Conservation (phyloP, 2,113 vertebrate genomes). For the Heteronetta atricapilla region DNA sequence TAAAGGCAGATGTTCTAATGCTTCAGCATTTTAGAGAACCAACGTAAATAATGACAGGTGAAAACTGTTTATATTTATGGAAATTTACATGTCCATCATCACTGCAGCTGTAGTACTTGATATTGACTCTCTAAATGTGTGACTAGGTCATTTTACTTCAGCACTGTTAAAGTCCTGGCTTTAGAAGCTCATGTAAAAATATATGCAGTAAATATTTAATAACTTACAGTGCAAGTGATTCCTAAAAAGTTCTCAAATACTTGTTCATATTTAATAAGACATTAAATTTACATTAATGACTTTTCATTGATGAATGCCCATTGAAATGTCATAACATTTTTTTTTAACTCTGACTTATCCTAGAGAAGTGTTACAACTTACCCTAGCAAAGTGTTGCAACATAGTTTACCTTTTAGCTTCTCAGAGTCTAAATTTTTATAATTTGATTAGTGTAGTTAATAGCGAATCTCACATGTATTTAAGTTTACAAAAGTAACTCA, state of each 20-base stretch:
- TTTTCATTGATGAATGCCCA: not conserved
- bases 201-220: not conserved
- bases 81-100: not conserved
- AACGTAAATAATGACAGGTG: not conserved
- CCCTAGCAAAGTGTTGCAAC: not conserved
- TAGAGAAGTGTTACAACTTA: not conserved
- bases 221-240: not conserved
- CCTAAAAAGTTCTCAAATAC: not conserved
- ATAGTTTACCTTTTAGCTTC: not conserved
- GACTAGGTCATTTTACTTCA: not conserved
- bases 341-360: not conserved
- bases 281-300: not conserved
- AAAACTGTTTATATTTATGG: not conserved
- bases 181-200: not conserved
- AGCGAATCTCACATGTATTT: not conserved
- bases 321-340: accelerated
- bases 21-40: not conserved
- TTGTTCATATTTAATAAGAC: not conserved
- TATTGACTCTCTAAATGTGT: not conserved
- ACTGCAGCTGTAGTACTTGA: not conserved
- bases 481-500: not conserved
- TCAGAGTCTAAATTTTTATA: not conserved
- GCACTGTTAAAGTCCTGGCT: not conserved
- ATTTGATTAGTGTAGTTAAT: not conserved
- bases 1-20: not conserved